Evolutionary conservation across 2,797 vertebrate species (phyloP).

Genomic region (Limosa lapponica): DNA sequence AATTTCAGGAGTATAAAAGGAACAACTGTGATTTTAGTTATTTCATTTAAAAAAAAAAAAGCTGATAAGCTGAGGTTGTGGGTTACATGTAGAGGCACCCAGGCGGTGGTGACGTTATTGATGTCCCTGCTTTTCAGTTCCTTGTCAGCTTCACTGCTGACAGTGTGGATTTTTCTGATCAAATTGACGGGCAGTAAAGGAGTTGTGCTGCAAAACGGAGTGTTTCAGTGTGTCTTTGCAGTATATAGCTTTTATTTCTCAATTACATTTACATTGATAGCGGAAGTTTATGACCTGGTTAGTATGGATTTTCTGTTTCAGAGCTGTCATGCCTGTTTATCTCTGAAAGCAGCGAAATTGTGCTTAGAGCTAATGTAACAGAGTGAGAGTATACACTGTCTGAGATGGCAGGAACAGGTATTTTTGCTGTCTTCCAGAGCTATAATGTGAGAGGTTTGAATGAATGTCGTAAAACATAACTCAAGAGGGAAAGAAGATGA

Average conservation of each 20-base stretch:
- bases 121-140: neutral
- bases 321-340: slow-evolving; percentile 1
- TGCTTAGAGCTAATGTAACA: neutral
- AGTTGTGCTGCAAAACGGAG: neutral
- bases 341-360: slow-evolving; percentile 21
- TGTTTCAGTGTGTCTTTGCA: neutral
- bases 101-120: neutral
- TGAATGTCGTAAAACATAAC: slow-evolving; percentile 21
- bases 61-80: neutral
- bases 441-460: neutral
- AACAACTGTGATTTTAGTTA: neutral
- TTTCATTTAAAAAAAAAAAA: neutral
- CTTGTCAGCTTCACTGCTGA: neutral
- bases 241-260: slow-evolving; percentile 31
- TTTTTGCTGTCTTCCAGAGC: slow-evolving; percentile 55
- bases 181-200: neutral
- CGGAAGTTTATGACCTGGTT: neutral
- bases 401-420: neutral
- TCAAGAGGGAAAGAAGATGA: neutral
- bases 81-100: neutral
- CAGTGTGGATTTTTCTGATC: neutral
- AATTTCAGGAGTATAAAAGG: neutral
- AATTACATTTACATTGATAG: slow-evolving; percentile 11
- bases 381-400: neutral
- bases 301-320: slow-evolving; percentile 23